Evolutionary conservation across 2,888 invertebrate species (phyloP), one percentile per base, ranked within the genome.

Genomic region (Ernsta delagoae): DNA sequence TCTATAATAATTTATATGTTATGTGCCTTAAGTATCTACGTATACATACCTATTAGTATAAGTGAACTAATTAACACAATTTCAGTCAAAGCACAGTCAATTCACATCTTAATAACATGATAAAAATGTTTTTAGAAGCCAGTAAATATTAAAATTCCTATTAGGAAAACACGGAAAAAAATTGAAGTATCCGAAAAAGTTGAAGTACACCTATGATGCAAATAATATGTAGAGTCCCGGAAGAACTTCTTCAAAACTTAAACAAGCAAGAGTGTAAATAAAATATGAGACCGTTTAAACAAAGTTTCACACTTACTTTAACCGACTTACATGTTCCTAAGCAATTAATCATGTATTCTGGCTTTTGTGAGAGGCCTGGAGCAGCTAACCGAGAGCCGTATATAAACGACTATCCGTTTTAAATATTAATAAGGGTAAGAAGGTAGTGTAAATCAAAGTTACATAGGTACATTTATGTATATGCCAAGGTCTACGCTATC

Each of bases 351-450:
- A 53, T 24, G 24, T 53, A 50, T 50, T 16, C 16, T 50, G 48
- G 43, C 9, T 50, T 50, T 50, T 50, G 7, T 50, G 16, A 16
- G 6, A 45, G 12, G 48, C 48, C 6, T 12, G 12, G 6, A 50
- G 48, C 1, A 50, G 24, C 24, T 24, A 24, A 50, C 6, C 2
- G 1, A 50, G n/a, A 45, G 1, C 39, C 39, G 12, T 50, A 16
- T 50, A 16, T 50, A 16, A 5, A 24, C 24, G 48, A 24, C 50
- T 53, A 53, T 24, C 4, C 24, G 50, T 53, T 53, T 53, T 53
- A 53, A 53, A 24, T 24, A 24, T 53, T 53, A 53, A 53, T 53
- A 53, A 53, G 50, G 50, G 50, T 53, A 53, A 24, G 16, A 24
- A 53, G 50, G 50, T 16, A 24, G 50, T 16, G 16, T 50, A 50